Evolutionary conservation across 2,797 vertebrate species (phyloP), one percentile per base, ranked within the genome.

Genomic region (Melanotaenia pygmaea): DNA sequence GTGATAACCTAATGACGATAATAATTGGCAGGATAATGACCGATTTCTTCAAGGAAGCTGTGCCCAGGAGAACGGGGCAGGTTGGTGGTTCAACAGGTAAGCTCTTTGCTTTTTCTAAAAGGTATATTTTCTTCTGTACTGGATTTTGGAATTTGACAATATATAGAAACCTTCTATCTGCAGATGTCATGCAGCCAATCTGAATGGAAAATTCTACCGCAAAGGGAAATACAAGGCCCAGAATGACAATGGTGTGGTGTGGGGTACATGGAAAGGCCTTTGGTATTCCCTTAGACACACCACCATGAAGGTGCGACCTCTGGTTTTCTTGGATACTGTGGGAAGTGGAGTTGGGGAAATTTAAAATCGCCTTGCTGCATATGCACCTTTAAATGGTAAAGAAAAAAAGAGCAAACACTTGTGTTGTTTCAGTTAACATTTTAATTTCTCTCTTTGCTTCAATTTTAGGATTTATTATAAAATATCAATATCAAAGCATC

Each of bases 1-100:
- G 37, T 34, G 37, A 45, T 60, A 34, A 70, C 58, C 12, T 64
- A n/a, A 50, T 50, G 28, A 43, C 56, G 37, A 1, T 30, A 34
- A 16, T 70, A 28, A 45, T 83, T 76, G 59, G 63, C 90, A 94
- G 90, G 97, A 98, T 77, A 95, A 97, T 0, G 96, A 98, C 80
- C 94, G 95, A 56, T 97, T 94, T 88, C 80, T 92, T 67, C 90
- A 93, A 61, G 96, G 96, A 81, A 97, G 87, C 91, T 98, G 97
- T 74, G 96, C 97, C 0, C 59, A 86, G 72, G 97, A 97, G 87
- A 97, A 95, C 77, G 87, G 89, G 54, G 94, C 93, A 0, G 97
- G 97, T 12, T 98, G 97, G 97, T 98, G 97, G 97, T 98, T 94
- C 75, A 98, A 98, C 93, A 96, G 97, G 97, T 97, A 90, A 85